Evolutionary conservation across 1,140 invertebrate species (phyloP).

Genomic region (Zaprionus camerounensis): DNA sequence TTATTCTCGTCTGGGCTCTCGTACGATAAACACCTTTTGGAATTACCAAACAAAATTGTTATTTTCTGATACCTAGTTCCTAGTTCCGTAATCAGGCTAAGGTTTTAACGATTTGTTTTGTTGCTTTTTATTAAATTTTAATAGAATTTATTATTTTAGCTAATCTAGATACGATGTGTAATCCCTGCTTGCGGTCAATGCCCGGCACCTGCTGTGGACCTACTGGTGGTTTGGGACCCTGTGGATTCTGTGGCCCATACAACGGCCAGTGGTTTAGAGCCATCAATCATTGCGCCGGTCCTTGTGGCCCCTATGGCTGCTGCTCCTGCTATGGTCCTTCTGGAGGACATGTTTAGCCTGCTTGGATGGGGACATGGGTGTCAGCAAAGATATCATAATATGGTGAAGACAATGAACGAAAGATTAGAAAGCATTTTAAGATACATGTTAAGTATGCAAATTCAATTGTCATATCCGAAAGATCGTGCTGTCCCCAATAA

Average conservation of each 20-base stretch:
- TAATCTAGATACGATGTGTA: constrained; percentile 51
- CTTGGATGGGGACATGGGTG: constrained; percentile 65
- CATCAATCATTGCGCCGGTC: constrained; percentile 68
- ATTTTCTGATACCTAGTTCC: constrained; percentile 59
- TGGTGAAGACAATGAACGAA: constrained; percentile 5
- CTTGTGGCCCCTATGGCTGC: constrained; percentile 67
- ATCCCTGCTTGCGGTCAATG: constrained; percentile 64
- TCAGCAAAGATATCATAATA: constrained; percentile 13
- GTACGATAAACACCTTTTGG: constrained; percentile 46
- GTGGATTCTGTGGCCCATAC: constrained; percentile 66
- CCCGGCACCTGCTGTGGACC: constrained; percentile 71
- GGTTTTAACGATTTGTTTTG: constrained; percentile 18
- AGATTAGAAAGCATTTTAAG: background rate
- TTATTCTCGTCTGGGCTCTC: constrained; percentile 49
- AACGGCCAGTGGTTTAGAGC: constrained; percentile 69
- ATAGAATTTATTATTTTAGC: background rate
- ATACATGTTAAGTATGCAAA: background rate
- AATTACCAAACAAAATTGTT: constrained; percentile 11
- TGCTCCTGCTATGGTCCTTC: constrained; percentile 69
- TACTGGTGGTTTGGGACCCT: constrained; percentile 66
- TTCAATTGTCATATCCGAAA: background rate
- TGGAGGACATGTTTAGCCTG: constrained; percentile 67
- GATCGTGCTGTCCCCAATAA: constrained; percentile 22
- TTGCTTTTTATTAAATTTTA: background rate
- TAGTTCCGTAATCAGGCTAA: constrained; percentile 70